Percentiles rank a stretch among this genome's conserved stretches.
Conservation (phyloP, 2,113 vertebrate genomes). For the Microtus richardsoni region DNA sequence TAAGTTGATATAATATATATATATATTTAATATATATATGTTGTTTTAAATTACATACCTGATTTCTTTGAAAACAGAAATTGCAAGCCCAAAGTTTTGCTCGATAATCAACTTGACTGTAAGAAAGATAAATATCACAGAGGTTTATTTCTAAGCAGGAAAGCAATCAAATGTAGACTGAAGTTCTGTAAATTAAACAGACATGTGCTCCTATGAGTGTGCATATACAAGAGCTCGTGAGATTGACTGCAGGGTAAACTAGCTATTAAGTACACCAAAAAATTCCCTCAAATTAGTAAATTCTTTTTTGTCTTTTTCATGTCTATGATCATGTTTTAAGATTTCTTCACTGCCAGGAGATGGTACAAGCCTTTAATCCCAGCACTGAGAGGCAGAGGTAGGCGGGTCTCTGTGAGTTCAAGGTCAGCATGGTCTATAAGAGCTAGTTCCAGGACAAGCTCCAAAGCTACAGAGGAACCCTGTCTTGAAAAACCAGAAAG, state of each 20-base stretch:
- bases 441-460: too few relatives aligned
- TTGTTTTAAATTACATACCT: conserved; percentile 86
- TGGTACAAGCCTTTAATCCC: too few relatives aligned
- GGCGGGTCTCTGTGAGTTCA: too few relatives aligned
- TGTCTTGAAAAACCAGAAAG: too few relatives aligned
- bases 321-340: conserved; percentile 30
- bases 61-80: conserved; percentile 99
- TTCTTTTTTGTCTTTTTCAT: background rate
- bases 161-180: conserved; percentile 14
- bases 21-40: background rate
- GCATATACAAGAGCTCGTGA: background rate
- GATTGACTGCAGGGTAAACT: background rate
- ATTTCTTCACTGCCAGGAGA: background rate
- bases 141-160: conserved; percentile 52
- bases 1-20: background rate
- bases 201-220: background rate
- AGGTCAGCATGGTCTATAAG: too few relatives aligned
- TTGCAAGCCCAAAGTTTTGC: conserved; percentile 99
- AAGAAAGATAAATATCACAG: conserved; percentile 67
- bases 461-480: too few relatives aligned
- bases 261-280: background rate
- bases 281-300: background rate
- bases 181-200: background rate
- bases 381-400: too few relatives aligned
- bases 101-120: conserved; percentile 97